Conservation (phyloP, 2,113 vertebrate genomes). For the Trogon melanurus region DNA sequence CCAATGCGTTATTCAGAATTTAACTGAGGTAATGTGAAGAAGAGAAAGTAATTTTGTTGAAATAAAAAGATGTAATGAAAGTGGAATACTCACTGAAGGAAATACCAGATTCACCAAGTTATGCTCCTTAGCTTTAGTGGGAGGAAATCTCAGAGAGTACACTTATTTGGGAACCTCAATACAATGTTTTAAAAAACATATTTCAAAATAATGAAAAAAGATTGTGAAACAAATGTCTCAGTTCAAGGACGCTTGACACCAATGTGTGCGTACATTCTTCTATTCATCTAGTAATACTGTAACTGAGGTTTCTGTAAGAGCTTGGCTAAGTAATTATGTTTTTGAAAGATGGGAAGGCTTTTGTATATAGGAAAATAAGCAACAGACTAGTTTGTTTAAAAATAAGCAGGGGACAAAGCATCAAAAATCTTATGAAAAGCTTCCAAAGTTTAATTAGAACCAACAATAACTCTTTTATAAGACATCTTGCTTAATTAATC, state of each 20-base stretch:
- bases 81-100: neutral
- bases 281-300: neutral
- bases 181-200: neutral
- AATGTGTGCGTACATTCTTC: neutral
- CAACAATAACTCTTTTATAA: neutral
- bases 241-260: neutral
- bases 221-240: neutral
- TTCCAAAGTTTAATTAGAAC: slow-evolving; percentile 33
- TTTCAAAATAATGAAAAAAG: neutral
- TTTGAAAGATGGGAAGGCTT: slow-evolving; percentile 26
- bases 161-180: neutral
- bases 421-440: slow-evolving; percentile 7
- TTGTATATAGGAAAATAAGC: neutral
- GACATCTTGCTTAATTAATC: neutral
- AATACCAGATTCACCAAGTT: neutral
- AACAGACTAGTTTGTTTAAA: slow-evolving; percentile 22
- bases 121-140: neutral
- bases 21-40: neutral
- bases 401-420: neutral
- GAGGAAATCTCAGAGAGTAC: neutral
- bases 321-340: neutral
- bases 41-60: neutral
- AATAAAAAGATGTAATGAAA: neutral
- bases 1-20: neutral
- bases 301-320: neutral